A percentile compares a stretch with the other conserved stretches of the same genome.
Conservation (phyloP, 2,888 invertebrate species). For the Scelioninae gen. 1 region DNA sequence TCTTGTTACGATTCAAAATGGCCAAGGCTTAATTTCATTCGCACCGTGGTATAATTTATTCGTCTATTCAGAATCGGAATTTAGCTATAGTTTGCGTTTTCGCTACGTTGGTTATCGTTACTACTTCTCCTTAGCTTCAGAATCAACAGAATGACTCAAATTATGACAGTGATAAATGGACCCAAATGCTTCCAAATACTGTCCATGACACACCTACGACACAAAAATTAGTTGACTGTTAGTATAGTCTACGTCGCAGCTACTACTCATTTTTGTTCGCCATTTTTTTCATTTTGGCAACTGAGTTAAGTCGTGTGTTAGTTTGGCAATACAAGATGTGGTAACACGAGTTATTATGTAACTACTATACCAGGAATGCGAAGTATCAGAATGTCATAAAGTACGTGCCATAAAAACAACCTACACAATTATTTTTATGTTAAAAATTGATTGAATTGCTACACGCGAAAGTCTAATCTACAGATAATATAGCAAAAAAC, state of each 20-base stretch:
- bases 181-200: slow-evolving; percentile 66
- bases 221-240: slow-evolving; percentile 67
- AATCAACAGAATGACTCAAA: slow-evolving; percentile 47
- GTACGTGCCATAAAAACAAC: slow-evolving; percentile 41
- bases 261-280: slow-evolving; percentile 23
- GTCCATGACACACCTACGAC: slow-evolving; percentile 57
- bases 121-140: slow-evolving; percentile 36
- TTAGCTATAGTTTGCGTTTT: slow-evolving; percentile 16
- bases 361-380: slow-evolving; percentile 42
- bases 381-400: slow-evolving; percentile 41
- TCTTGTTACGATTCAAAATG: slow-evolving; percentile 11
- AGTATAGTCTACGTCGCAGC: slow-evolving; percentile 50
- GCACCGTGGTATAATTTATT: slow-evolving; percentile 23
- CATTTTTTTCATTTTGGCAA: slow-evolving; percentile 32
- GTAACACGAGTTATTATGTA: slow-evolving; percentile 57
- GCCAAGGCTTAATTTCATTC: slow-evolving; percentile 3
- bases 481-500: too few relatives aligned
- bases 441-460: slow-evolving; percentile 18
- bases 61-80: slow-evolving; percentile 21
- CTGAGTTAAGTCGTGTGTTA: slow-evolving; percentile 51
- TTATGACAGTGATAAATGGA: slow-evolving; percentile 57
- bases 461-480: neutral
- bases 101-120: slow-evolving; percentile 32
- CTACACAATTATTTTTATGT: slow-evolving; percentile 41
- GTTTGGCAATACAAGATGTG: slow-evolving; percentile 68